Conservation (phyloP, 2,888 invertebrate species). For the Ornithoptera alexandrae region DNA sequence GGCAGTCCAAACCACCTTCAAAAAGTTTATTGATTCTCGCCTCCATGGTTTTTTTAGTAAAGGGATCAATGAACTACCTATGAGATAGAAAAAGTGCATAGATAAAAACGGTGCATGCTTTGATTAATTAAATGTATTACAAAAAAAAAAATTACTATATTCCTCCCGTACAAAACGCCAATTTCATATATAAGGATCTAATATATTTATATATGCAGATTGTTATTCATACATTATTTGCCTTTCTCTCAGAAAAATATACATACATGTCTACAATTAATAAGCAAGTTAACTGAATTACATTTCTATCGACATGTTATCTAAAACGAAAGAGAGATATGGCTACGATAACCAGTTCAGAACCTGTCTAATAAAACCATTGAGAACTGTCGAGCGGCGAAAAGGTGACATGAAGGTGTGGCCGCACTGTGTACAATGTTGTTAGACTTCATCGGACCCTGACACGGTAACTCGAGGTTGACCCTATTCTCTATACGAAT, state of each 20-base stretch:
- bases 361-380: constrained; percentile 23
- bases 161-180: too few relatives aligned
- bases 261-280: not conserved
- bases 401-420: constrained; percentile 16
- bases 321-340: constrained; percentile 23
- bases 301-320: constrained; percentile 14
- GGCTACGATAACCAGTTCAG: constrained; percentile 14
- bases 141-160: too few relatives aligned
- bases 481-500: constrained; percentile 10
- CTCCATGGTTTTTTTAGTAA: too few relatives aligned
- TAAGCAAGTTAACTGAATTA: constrained; percentile 8
- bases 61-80: too few relatives aligned
- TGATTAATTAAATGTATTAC: too few relatives aligned
- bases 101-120: too few relatives aligned
- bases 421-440: constrained; percentile 16
- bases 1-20: too few relatives aligned
- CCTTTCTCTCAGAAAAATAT: not conserved
- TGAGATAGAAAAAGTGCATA: too few relatives aligned
- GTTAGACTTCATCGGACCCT: constrained; percentile 24
- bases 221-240: too few relatives aligned
- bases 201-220: too few relatives aligned
- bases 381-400: constrained; percentile 12
- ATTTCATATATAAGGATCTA: too few relatives aligned
- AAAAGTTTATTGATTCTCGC: too few relatives aligned
- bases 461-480: constrained; percentile 24